Evolutionary conservation across 2,888 invertebrate genomes (phyloP), one percentile per base, ranked within the genome.

Genomic region (Eupsilia transversa): DNA sequence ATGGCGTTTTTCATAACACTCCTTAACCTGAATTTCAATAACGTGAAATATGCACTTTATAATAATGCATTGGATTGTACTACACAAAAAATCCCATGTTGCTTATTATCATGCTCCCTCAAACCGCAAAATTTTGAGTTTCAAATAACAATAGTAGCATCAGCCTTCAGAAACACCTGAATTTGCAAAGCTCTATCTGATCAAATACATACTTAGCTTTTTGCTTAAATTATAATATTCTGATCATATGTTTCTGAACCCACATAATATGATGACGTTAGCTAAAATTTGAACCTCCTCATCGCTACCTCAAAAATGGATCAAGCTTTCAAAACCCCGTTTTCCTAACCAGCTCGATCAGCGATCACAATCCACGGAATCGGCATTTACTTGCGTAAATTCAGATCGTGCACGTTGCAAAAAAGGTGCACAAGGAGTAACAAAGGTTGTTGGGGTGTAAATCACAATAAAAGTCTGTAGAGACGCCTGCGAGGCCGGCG

Each of bases 381-480:
- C 83, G 87, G 72, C 85, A 80, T 88, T 87, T 87, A 86, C 72
- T 85, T 87, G 86, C 84, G 86, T 90, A 89, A 88, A 89, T 88
- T 87, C 84, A 83, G 87, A 83, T 88, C 88, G 89, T 87, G 88
- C 82, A 82, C 82, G 30, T 78, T 78, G 79, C 88, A 87, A 89
- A 87, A 87, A 88, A 86, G 86, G 81, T 84, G 80, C 80, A 87
- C 83, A 81, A 88, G 75, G 83, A 87, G 88, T 82, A 86, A 90
- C 90, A 91, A 91, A 92, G 91, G 91, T 90, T 91, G 89, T 91
- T 90, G 89, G 90, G 84, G 91, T 90, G 92, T 96, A 96, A 96
- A 96, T 96, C 96, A 95, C 95, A 95, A 96, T 96, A 96, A 95
- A 95, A 95, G 96, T 96, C 95, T 74, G 86, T 87, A 83, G 90